A percentile compares a stretch with the other conserved stretches of the same genome.
These are phyloP conservation scores for Zaprionus capensis DNA, from an alignment of 1,140 invertebrate species.

Conservation along the genomic window DNA sequence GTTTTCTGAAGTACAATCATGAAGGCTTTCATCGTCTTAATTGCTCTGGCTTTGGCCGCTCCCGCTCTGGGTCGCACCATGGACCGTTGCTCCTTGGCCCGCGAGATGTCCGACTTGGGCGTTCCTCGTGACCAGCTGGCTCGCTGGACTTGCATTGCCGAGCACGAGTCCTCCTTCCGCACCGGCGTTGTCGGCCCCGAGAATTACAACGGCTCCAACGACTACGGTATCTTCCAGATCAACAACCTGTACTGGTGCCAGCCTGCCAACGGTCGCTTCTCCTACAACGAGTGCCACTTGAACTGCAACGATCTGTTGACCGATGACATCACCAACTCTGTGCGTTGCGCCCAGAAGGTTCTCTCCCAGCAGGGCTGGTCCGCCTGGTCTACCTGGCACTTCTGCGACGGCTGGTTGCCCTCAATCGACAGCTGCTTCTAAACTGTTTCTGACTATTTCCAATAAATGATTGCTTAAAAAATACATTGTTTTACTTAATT, in stretches of 20 bases:
- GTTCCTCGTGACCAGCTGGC: constrained; percentile 46
- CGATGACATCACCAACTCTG: constrained; percentile 50
- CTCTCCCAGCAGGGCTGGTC: constrained; percentile 56
- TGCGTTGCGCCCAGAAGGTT: constrained; percentile 58
- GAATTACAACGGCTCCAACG: constrained; percentile 60
- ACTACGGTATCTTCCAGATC: constrained; percentile 79
- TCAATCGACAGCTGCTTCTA: constrained; percentile 66
- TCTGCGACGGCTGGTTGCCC: constrained; percentile 53
- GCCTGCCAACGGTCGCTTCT: constrained; percentile 47
- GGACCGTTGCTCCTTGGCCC: constrained; percentile 72
- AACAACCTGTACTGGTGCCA: constrained; percentile 74
- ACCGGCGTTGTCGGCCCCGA: constrained; percentile 45
- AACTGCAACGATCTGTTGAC: constrained; percentile 51
- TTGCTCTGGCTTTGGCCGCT: constrained; percentile 50
- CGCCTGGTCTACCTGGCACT: constrained; percentile 61
- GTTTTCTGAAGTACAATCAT: constrained; percentile 43
- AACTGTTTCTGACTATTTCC: not conserved
- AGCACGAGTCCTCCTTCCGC: constrained; percentile 57
- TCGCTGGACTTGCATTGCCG: constrained; percentile 58
- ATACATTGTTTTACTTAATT: not conserved
- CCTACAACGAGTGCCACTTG: constrained; percentile 45
- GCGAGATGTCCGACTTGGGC: constrained; percentile 58
- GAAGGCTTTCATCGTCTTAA: constrained; percentile 45
- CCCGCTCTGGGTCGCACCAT: constrained; percentile 56
- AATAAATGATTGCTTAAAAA: constrained; percentile 11